Evolutionary conservation across 2,113 vertebrate genomes (phyloP).

Genomic region (Tetrao urogallus): DNA sequence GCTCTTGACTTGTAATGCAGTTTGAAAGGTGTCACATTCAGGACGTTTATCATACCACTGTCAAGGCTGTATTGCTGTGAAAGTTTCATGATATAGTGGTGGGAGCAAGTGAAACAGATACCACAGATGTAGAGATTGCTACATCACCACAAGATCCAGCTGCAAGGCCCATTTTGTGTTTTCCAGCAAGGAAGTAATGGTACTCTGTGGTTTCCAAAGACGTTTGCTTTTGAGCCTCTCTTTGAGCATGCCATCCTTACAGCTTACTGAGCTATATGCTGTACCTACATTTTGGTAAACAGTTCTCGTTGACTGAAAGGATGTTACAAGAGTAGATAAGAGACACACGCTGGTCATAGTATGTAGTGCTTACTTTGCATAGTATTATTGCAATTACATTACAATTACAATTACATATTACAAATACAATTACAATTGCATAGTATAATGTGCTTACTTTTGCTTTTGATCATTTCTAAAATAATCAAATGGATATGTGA

Average conservation of each 20-base stretch:
- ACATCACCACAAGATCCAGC: neutral
- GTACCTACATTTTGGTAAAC: neutral
- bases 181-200: neutral
- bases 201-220: neutral
- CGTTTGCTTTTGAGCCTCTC: neutral
- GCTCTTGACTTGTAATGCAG: neutral
- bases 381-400: too few species aligned
- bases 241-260: neutral
- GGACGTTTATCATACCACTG: neutral
- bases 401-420: too few species aligned
- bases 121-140: neutral
- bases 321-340: neutral
- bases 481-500: constrained; percentile 19
- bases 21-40: neutral
- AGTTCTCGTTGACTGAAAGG: neutral
- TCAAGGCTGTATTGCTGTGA: neutral
- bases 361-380: too few species aligned
- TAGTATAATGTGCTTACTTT: neutral
- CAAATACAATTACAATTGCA: too few species aligned
- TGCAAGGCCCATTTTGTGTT: neutral
- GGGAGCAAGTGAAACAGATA: neutral
- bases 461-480: neutral
- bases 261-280: neutral
- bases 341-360: neutral
- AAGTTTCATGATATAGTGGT: neutral